Evolutionary conservation across 2,888 invertebrate genomes (phyloP), one percentile per base, ranked within the genome.

Genomic region (Perdita meconis): DNA sequence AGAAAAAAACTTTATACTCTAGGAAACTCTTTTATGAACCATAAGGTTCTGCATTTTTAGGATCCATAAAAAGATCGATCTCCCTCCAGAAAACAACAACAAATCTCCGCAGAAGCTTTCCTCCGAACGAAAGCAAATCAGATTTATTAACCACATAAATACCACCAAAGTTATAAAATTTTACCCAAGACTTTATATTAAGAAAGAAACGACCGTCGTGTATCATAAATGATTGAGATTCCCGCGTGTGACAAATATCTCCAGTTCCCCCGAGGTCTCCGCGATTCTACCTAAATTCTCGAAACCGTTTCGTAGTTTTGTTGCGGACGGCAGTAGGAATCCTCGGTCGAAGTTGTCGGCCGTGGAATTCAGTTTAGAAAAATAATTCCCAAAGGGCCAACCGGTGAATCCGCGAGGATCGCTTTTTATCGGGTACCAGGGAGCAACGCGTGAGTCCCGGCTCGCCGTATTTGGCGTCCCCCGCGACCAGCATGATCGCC

Each of bases 401-500:
- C 50, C 40, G 70, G 71, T 44, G 61, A 68, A 59, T 24, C 51
- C 47, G 22, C 13, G 38, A 47, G 47, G 13, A 57, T 71, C n/a
- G 42, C 1, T 55, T 75, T 71, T 80, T 81, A 76, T 38, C 8
- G 16, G 42, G 2, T 22, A 13, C 44, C 13, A 22, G 55, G n/a
- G 12, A 10, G 13, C n/a, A n/a, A 51, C 56, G 22, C 47, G 8
- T 44, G 36, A 47, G n/a, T 53, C 24, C 36, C 16, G 12, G 30
- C 10, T 6, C n/a, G n/a, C 59, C 66, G 22, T 56, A 50, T 63
- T 59, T 40, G 51, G 64, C 22, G 22, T 2, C 16, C 53, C 24
- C 26, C 44, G 13, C 50, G 65, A 57, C 67, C 66, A 79, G 80
- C 79, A 61, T 76, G 79, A 75, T 73, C 67, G 79, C 78, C 60